These are phyloP conservation scores for Perca schrenkii DNA, from an alignment of 2,113 vertebrate genomes.

Conservation along the genomic window DNA sequence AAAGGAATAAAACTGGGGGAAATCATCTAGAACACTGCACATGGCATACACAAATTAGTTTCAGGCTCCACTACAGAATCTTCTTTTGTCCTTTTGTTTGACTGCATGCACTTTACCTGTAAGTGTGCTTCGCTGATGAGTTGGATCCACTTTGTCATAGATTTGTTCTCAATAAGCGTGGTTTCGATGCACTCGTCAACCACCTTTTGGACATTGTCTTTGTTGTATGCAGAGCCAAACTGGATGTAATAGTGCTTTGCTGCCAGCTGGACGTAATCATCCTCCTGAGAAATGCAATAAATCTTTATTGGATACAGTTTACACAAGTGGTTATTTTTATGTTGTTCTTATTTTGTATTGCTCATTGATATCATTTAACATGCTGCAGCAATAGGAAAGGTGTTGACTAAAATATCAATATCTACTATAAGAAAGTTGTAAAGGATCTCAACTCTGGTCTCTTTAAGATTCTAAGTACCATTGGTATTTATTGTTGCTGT, in stretches of 20 bases:
- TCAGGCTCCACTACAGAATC: neutral
- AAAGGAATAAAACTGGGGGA: neutral
- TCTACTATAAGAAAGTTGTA: neutral
- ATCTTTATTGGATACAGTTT: neutral
- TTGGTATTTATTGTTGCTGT: neutral
- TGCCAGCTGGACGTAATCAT: conserved; percentile 89
- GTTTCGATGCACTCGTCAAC: conserved; percentile 87
- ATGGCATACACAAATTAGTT: neutral
- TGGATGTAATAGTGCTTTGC: conserved; percentile 88
- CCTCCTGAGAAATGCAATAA: conserved; percentile 83
- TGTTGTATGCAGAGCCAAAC: conserved; percentile 78
- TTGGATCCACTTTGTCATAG: conserved; percentile 87
- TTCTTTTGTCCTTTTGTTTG: neutral
- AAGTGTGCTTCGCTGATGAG: conserved; percentile 82
- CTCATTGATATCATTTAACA: neutral
- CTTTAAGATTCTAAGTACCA: too few species aligned
- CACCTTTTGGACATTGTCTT: conserved; percentile 80
- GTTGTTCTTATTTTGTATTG: neutral
- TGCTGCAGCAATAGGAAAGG: neutral
- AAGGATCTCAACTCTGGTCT: neutral
- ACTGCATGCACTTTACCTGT: conserved; percentile 81
- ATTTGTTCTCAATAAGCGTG: conserved; percentile 87
- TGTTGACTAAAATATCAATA: neutral
- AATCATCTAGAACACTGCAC: neutral
- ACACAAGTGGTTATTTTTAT: neutral